Base-by-base conservation (phyloP, 1,140 invertebrate genomes). In the Ceratina calcarata region DNA sequence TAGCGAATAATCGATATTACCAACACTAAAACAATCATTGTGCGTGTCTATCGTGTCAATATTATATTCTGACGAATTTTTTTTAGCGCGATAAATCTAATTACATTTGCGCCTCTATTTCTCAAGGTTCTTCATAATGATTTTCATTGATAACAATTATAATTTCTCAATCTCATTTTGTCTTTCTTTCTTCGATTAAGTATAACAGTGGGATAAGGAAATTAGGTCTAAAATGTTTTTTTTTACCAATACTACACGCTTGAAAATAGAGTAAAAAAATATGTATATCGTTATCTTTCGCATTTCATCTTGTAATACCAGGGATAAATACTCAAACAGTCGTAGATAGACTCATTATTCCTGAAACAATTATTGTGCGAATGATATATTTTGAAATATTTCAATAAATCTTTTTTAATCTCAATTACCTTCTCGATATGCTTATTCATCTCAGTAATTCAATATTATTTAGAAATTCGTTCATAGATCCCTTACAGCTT, bases 1-100 rank as follows among this genome's bases (percentile, higher is more conserved):
- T 89, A 89, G 32, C 86, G 67, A 86, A 89, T 80, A 89, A 89
- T 89, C 88, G 88, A 89, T 89, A 87, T 13, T n/a, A 32, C 61
- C 22, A 69, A 13, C 22, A 32, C 61, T 37, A 65, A 22, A 32
- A 72, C 70, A 57, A n/a, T 64, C 24, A 62, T n/a, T 32, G 58
- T 85, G 76, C 83, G 68, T 86, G 55, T 62, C 20, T 27, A 32
- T 22, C 62, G 53, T 37, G 61, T 67, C 8, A 3, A 16, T 70
- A 55, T 70, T 24, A 22, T 13, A 18, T 24, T 13, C 10, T 32
- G 32, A 49, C n/a, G 18, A 37, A 16, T 13, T 22, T 76, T 60
- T 12, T 24, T 3, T 1, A 7, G 13, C 13, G 0, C 15, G 0
- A 0, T 12, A 15, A 16, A 7, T 20, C 20, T 22, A 16, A n/a